phyloP scores from a whole-genome alignment of 2,888 invertebrate genomes.

The Lepidocyrtinus sp. region DNA sequence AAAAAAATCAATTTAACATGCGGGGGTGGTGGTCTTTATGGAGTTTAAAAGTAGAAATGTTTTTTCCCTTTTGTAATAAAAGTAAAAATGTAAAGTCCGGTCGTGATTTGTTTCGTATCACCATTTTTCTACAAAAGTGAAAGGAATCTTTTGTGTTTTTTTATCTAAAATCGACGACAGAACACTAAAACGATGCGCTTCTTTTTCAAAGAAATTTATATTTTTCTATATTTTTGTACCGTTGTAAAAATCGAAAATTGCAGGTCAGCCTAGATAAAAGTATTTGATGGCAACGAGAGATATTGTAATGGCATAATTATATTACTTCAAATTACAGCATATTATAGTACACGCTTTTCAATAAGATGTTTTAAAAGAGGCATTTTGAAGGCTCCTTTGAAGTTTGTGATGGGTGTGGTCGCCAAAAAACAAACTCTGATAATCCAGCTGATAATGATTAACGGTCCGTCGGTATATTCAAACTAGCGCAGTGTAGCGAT shows the following conservation, averaged over 20 bases:
- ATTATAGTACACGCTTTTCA: not conserved
- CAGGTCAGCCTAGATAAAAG: not conserved
- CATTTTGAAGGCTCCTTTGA: slow-evolving; percentile 1
- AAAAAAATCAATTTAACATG: not conserved
- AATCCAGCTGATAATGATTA: not conserved
- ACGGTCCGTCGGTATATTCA: not conserved
- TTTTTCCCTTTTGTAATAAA: too few relatives aligned
- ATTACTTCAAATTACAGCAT: not conserved
- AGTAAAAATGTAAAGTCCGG: too few relatives aligned
- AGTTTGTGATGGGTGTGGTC: not conserved
- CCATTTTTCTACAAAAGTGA: not conserved
- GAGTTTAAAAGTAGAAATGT: not conserved
- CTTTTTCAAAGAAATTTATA: too few relatives aligned
- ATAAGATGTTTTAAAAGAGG: not conserved
- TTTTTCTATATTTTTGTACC: too few relatives aligned
- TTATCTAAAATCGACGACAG: not conserved
- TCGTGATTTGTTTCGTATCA: not conserved
- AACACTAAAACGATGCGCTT: not conserved
- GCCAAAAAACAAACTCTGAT: not conserved
- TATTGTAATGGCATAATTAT: not conserved
- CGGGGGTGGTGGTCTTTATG: too few relatives aligned
- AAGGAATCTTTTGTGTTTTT: too few relatives aligned
- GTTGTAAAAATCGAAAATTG: not conserved
- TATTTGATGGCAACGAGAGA: not conserved
- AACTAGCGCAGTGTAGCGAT: not conserved